A percentile compares a stretch with the other conserved stretches of the same genome.
phyloP scores from a whole-genome alignment of 2,888 invertebrate genomes.

The Lampropteryx suffumata region DNA sequence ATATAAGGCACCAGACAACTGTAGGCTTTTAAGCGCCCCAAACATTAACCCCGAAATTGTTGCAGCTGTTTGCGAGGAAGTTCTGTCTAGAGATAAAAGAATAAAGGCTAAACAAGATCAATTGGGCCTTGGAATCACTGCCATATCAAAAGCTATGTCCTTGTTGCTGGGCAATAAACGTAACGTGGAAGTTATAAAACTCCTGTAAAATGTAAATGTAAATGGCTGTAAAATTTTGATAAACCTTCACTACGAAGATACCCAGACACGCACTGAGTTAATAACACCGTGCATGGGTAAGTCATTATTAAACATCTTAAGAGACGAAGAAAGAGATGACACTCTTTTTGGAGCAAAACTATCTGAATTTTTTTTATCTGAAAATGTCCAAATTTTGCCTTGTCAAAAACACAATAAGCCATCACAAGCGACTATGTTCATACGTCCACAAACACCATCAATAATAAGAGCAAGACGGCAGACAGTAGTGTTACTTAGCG shows the following conservation, averaged over 20 bases:
- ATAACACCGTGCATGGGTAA: constrained; percentile 2
- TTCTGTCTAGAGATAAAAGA: constrained; percentile 3
- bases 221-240: constrained; percentile 7
- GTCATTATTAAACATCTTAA: not conserved
- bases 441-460: too few species aligned
- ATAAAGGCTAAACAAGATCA: constrained; percentile 5
- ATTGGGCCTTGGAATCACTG: not conserved
- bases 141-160: constrained; percentile 4
- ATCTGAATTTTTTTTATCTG: not conserved
- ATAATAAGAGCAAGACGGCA: too few species aligned
- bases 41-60: constrained; percentile 8
- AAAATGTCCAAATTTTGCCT: not conserved
- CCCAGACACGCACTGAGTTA: constrained; percentile 1
- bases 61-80: not conserved
- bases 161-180: not conserved
- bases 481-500: too few species aligned
- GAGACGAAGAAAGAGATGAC: constrained; percentile 1
- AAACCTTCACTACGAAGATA: constrained; percentile 8
- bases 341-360: not conserved
- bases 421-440: too few species aligned
- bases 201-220: too few species aligned
- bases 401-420: too few species aligned
- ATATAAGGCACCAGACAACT: not conserved
- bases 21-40: constrained; percentile 3
- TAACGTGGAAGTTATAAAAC: constrained; percentile 6